Evolutionary conservation across 2,888 invertebrate genomes (phyloP).

Genomic region (Oxytorus armatus): DNA sequence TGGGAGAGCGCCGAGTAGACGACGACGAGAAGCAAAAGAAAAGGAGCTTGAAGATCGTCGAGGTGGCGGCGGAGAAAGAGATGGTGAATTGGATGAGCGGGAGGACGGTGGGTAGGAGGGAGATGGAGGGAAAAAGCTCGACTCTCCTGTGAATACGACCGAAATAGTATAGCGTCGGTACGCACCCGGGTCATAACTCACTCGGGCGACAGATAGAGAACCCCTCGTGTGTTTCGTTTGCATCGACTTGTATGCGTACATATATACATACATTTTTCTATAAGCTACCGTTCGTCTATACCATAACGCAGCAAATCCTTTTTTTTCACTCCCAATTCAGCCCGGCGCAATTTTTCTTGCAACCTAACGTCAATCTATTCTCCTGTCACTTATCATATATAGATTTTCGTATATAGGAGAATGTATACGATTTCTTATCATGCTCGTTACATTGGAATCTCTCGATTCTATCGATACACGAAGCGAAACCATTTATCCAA

Average conservation of each 20-base stretch:
- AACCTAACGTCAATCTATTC: neutral
- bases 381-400: neutral
- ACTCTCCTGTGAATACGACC: constrained; percentile 63
- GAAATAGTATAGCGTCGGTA: constrained; percentile 67
- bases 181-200: constrained; percentile 65
- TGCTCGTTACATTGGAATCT: neutral
- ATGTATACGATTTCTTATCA: neutral
- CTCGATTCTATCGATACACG: neutral
- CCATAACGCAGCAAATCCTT: constrained; percentile 37
- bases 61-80: constrained; percentile 42
- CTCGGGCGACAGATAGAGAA: constrained; percentile 61
- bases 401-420: neutral
- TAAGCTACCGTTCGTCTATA: constrained; percentile 30
- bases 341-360: constrained; percentile 17
- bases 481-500: neutral
- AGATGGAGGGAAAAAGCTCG: constrained; percentile 57
- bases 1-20: constrained; percentile 62
- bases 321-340: constrained; percentile 25
- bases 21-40: constrained; percentile 49
- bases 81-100: constrained; percentile 29
- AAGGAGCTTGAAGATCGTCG: constrained; percentile 44
- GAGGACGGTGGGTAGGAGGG: too few relatives aligned
- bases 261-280: neutral
- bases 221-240: constrained; percentile 39
- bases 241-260: constrained; percentile 7